phyloP scores from a whole-genome alignment of 2,888 invertebrate genomes.

The Ommatoiulus sabulosus region DNA sequence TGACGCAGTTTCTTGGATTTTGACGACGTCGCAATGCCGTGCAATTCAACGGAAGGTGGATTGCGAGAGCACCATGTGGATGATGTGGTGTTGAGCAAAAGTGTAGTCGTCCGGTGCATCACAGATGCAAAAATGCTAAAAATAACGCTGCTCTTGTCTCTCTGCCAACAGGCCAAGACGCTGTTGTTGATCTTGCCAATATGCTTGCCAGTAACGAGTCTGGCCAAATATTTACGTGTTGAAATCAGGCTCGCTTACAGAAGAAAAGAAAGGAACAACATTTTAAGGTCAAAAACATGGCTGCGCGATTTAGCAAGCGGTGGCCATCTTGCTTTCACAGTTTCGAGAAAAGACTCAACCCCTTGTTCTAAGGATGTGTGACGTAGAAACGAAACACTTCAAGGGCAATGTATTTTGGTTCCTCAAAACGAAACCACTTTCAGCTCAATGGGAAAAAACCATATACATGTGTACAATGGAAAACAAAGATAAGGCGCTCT shows the following conservation, averaged over 20 bases:
- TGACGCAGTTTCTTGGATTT: background rate
- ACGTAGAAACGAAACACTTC: background rate
- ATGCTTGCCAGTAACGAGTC: background rate
- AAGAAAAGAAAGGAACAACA: constrained; percentile 9
- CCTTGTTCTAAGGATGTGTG: background rate
- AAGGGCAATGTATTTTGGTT: background rate
- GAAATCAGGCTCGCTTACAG: background rate
- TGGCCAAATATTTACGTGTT: constrained; percentile 34
- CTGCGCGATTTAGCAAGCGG: background rate
- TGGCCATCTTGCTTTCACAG: constrained; percentile 35
- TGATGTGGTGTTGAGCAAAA: constrained; percentile 15
- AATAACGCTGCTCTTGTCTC: background rate
- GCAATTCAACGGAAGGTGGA: constrained; percentile 2
- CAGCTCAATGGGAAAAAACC: background rate
- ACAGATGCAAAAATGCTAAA: background rate
- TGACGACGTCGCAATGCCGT: background rate
- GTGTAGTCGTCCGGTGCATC: background rate
- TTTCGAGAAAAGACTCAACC: background rate
- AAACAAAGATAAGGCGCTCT: background rate
- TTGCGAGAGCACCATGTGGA: background rate
- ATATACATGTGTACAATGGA: too few species aligned
- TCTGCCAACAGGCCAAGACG: background rate
- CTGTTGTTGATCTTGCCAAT: constrained; percentile 20
- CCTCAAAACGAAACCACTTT: background rate
- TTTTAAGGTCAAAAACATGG: constrained; percentile 8